Conservation (phyloP, 2,888 invertebrate species). For the Ormia ochracea region DNA sequence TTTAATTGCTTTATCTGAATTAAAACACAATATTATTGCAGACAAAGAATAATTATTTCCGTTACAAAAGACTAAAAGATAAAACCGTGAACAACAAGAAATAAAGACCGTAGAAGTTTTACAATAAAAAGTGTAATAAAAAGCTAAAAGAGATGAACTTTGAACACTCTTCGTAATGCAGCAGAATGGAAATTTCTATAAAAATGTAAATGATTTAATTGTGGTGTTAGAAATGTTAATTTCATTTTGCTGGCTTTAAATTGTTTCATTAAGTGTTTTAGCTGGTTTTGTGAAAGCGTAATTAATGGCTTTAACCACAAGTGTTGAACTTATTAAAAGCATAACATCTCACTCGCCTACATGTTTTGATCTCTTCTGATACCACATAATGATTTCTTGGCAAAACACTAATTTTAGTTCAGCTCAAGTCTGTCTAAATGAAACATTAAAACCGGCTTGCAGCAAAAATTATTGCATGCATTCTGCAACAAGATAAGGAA, state of each 20-base stretch:
- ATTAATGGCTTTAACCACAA: slow-evolving; percentile 9
- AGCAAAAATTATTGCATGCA: slow-evolving; percentile 4
- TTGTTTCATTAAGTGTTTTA: slow-evolving; percentile 12
- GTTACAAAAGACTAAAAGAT: slow-evolving; percentile 32
- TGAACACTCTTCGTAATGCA: slow-evolving; percentile 9
- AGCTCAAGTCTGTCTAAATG: neutral
- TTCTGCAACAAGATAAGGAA: slow-evolving; percentile 23
- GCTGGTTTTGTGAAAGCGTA: neutral
- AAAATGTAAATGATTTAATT: slow-evolving; percentile 54
- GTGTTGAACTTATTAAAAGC: neutral
- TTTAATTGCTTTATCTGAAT: slow-evolving; percentile 32
- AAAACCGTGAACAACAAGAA: neutral
- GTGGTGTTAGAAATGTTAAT: slow-evolving; percentile 61
- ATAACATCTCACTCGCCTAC: slow-evolving; percentile 18
- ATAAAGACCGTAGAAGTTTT: neutral
- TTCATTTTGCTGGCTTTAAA: slow-evolving; percentile 25
- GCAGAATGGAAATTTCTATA: neutral
- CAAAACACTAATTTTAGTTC: neutral
- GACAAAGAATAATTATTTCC: slow-evolving; percentile 59
- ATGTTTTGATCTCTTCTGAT: no score
- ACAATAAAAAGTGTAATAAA: slow-evolving; percentile 21
- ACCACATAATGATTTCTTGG: neutral
- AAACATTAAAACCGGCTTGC: neutral
- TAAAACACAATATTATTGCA: slow-evolving; percentile 45
- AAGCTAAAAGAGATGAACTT: slow-evolving; percentile 18